Percentiles rank a stretch among this genome's conserved stretches.
These are phyloP conservation scores for Hymenopus coronatus DNA, from an alignment of 2,888 invertebrate species.

Conservation along the genomic window DNA sequence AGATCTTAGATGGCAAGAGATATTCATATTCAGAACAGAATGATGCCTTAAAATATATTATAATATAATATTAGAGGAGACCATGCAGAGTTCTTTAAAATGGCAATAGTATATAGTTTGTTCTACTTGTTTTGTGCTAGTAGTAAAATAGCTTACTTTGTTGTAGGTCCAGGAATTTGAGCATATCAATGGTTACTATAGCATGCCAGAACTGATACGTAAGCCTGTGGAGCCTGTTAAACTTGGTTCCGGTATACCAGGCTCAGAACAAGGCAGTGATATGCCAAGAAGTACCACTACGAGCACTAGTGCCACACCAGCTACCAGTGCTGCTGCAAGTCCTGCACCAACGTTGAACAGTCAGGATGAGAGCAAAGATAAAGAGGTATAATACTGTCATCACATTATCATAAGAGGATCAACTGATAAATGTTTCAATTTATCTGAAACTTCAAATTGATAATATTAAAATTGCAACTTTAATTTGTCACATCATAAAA, in stretches of 20 bases:
- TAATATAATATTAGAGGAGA: no score
- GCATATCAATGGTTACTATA: conserved; percentile 95
- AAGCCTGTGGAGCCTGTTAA: conserved; percentile 74
- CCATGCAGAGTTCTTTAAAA: no score
- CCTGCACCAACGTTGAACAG: conserved; percentile 60
- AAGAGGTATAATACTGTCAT: conserved; percentile 36
- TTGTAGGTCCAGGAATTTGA: conserved; percentile 93
- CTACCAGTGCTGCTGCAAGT: conserved; percentile 61
- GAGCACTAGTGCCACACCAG: conserved; percentile 44
- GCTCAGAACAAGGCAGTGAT: conserved; percentile 33
- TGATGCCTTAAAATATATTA: no score
- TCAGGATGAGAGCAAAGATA: conserved; percentile 40
- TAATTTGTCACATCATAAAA: not conserved
- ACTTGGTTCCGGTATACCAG: conserved; percentile 38
- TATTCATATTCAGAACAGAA: no score
- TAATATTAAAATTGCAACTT: no score
- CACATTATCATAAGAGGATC: conserved; percentile 38
- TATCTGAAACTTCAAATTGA: no score
- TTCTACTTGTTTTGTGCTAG: no score
- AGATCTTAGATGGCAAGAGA: no score
- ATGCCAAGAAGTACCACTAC: conserved; percentile 55
- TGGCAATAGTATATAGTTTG: no score
- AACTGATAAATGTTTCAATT: not conserved
- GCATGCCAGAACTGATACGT: conserved; percentile 89
- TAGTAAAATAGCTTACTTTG: not conserved